These are phyloP conservation scores for Lobophora halterata DNA, from an alignment of 2,888 invertebrate genomes.

Conservation along the genomic window DNA sequence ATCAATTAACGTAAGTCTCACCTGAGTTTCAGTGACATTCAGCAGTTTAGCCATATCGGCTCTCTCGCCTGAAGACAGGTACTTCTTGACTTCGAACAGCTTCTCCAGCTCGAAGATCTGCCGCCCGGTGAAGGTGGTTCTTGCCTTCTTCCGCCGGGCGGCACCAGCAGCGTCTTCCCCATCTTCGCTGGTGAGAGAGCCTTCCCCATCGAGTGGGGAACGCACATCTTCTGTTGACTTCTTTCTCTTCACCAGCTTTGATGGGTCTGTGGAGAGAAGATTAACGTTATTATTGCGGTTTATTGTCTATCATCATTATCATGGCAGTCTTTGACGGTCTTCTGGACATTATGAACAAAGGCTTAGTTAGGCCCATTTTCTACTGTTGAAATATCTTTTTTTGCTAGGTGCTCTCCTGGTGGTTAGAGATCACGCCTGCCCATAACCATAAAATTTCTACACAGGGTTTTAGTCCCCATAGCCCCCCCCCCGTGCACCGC, in stretches of 20 bases:
- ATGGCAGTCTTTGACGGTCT: too few species aligned
- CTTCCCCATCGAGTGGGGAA: slow-evolving; percentile 68
- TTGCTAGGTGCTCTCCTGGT: too few species aligned
- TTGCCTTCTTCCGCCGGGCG: slow-evolving; percentile 88
- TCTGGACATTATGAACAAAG: too few species aligned
- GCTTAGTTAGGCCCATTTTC: too few species aligned
- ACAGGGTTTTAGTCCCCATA: too few species aligned
- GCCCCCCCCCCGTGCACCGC: too few species aligned
- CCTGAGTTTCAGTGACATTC: slow-evolving; percentile 98
- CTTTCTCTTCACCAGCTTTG: slow-evolving; percentile 69
- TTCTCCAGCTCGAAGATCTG: slow-evolving; percentile 98
- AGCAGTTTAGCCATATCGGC: slow-evolving; percentile 96
- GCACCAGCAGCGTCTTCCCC: slow-evolving; percentile 81
- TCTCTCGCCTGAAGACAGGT: slow-evolving; percentile 95
- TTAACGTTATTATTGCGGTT: neutral
- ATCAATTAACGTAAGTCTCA: slow-evolving; percentile 66
- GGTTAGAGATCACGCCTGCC: too few species aligned
- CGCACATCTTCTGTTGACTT: slow-evolving; percentile 71
- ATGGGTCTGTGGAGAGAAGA: slow-evolving; percentile 49
- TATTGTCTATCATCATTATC: too few species aligned
- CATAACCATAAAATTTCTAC: too few species aligned
- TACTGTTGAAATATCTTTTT: too few species aligned
- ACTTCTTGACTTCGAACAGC: slow-evolving; percentile 97
- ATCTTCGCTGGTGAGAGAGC: slow-evolving; percentile 69
- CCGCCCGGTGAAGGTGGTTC: slow-evolving; percentile 96